Conservation (phyloP, 2,797 vertebrate genomes). For the Rhabdophis nuchalis region DNA sequence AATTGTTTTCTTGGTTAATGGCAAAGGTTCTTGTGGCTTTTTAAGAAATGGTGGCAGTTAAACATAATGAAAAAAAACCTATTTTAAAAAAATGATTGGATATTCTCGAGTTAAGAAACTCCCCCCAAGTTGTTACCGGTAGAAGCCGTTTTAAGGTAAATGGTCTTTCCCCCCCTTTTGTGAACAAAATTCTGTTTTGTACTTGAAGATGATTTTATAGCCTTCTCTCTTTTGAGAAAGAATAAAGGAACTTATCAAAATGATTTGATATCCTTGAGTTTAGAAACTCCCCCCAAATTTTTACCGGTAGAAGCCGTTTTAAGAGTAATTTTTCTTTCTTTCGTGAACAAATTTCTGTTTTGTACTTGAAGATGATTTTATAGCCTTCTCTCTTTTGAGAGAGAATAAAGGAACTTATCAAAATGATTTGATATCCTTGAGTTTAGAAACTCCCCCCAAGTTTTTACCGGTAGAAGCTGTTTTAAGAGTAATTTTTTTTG, state of each 20-base stretch:
- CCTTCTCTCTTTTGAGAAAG: too few relatives aligned
- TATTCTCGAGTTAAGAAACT: neutral
- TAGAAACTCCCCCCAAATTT: constrained; percentile 6
- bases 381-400: too few relatives aligned
- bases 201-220: neutral
- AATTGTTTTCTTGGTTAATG: neutral
- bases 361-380: neutral
- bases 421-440: accelerated
- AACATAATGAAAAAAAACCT: too few relatives aligned
- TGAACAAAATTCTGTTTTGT: neutral
- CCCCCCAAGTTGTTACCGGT: neutral
- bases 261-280: accelerated
- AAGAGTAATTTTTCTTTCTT: neutral
- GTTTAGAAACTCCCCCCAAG: constrained; percentile 12
- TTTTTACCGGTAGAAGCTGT: neutral
- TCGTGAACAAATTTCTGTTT: neutral
- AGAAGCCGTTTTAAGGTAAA: neutral
- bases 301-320: neutral
- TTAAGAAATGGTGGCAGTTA: constrained; percentile 34
- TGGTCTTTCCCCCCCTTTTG: neutral
- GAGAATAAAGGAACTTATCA: too few relatives aligned
- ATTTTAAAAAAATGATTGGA: neutral
- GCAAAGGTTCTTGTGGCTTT: constrained; percentile 34
- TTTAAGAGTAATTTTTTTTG: neutral
- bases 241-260: too few relatives aligned